A percentile compares a stretch with the other conserved stretches of the same genome.
Conservation (phyloP, 2,888 invertebrate genomes). For the Tenthredo scrophulariae region DNA sequence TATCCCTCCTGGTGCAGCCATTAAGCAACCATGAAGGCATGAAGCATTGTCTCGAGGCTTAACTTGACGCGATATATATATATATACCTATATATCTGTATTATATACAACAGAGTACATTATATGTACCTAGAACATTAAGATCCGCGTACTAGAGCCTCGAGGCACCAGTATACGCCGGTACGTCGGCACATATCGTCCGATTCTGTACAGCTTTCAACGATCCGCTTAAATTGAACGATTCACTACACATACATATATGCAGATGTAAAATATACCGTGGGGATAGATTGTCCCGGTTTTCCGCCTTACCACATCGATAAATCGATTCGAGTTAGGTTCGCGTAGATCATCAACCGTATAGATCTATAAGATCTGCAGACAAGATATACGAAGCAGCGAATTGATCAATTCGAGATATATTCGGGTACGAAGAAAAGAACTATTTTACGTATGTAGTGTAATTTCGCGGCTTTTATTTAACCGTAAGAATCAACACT, state of each 20-base stretch:
- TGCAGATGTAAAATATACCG: background rate
- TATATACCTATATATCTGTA: background rate
- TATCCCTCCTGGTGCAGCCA: slow-evolving; percentile 20
- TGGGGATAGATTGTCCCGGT: background rate
- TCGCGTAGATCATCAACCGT: slow-evolving; percentile 2
- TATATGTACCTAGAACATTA: slow-evolving; percentile 17
- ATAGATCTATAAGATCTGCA: background rate
- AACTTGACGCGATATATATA: slow-evolving; percentile 3
- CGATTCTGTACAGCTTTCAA: background rate
- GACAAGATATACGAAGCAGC: background rate
- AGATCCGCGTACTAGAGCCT: slow-evolving; percentile 15
- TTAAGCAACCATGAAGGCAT: slow-evolving; percentile 30
- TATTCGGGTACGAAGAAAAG: no score
- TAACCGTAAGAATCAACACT: background rate
- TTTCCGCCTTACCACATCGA: background rate
- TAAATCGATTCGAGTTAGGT: background rate
- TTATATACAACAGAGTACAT: background rate
- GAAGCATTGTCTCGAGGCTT: slow-evolving; percentile 24
- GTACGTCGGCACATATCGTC: background rate
- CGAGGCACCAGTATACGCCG: background rate
- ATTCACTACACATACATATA: background rate
- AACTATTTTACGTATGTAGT: background rate
- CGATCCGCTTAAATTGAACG: slow-evolving; percentile 25
- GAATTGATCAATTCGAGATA: background rate
- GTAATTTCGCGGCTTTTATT: background rate